phyloP scores from a whole-genome alignment of 2,113 vertebrate species.

The Lophius piscatorius region DNA sequence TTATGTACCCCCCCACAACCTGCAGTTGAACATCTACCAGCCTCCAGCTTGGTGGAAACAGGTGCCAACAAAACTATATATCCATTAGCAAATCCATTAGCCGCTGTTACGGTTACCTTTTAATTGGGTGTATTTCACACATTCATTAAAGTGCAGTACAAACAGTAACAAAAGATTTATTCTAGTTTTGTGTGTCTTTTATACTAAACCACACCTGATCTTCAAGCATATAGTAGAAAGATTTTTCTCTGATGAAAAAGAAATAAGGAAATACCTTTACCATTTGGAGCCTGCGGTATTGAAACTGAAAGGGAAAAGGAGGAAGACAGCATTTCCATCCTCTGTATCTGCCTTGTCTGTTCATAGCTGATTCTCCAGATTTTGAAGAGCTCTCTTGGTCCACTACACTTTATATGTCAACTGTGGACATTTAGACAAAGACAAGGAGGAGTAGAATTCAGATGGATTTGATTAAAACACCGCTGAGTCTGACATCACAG shows the following conservation, averaged over 20 bases:
- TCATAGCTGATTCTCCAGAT: conserved; percentile 28
- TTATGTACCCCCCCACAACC: conserved; percentile 72
- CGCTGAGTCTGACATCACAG: conserved; percentile 5
- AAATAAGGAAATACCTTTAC: too few relatives aligned
- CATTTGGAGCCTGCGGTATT: too few relatives aligned
- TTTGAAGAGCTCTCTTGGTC: conserved; percentile 25
- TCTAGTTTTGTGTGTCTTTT: too few relatives aligned
- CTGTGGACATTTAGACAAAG: conserved; percentile 11
- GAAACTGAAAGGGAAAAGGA: too few relatives aligned
- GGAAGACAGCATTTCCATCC: too few relatives aligned
- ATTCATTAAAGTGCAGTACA: too few relatives aligned
- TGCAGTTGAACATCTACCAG: conserved; percentile 63
- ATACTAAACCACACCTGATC: too few relatives aligned
- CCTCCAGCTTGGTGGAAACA: conserved; percentile 33
- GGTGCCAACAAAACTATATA: conserved; percentile 44
- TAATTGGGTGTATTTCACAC: too few relatives aligned
- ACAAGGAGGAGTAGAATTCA: conserved; percentile 1
- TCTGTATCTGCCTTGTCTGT: conserved; percentile 3
- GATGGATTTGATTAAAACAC: conserved; percentile 7
- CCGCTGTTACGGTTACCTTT: conserved; percentile 18
- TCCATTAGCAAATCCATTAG: conserved; percentile 6
- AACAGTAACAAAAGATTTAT: too few relatives aligned
- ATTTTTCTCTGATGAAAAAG: too few relatives aligned
- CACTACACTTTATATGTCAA: conserved; percentile 1
- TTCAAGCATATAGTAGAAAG: too few relatives aligned